Evolutionary conservation across 2,113 vertebrate species (phyloP), one percentile per base, ranked within the genome.

Genomic region (Argyrosomus japonicus): DNA sequence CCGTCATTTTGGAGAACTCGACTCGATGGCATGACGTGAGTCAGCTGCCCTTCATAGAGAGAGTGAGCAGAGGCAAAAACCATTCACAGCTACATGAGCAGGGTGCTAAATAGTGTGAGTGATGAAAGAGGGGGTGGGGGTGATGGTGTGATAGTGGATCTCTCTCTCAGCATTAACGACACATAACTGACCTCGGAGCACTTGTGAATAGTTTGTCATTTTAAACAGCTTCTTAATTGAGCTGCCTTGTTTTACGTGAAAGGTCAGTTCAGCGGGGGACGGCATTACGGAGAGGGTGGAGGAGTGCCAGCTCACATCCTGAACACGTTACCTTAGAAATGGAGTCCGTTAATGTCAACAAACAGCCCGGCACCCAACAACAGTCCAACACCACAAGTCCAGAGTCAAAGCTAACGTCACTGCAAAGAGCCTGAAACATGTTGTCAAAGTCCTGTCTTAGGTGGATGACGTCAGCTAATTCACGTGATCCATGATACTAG

Each of bases 161-260:
- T 63, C 61, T 50, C 67, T 50, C 67, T 72, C 67, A 57, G 77
- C 23, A 60, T 64, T 63, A 58, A 53, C 17, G 0, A 21, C 70
- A 71, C 78, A 27, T 40, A 9, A 47, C 54, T 67, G 61, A 72
- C 54, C 62, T 68, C 48, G 27, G n/a, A 75, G 43, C 71, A 67
- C 21, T 48, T 79, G 68, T 74, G 81, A 77, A 63, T n/a, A 62
- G 61, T 68, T 19, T 73, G 64, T 68, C 56, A 78, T 81, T 81
- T 86, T 74, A 85, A 82, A 68, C 68, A 21, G 74, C 67, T 79
- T 78, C 73, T 78, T 83, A 80, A 68, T 54, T 40, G 70, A 57
- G 73, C 65, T 7, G 48, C 25, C 14, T 58, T 27, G 45, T 83
- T 36, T 36, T 75, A 25, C 32, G 40, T 67, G 36, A 84, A 88